These are phyloP conservation scores for Theodoxus fluviatilis DNA, from an alignment of 2,888 invertebrate genomes.

Conservation along the genomic window DNA sequence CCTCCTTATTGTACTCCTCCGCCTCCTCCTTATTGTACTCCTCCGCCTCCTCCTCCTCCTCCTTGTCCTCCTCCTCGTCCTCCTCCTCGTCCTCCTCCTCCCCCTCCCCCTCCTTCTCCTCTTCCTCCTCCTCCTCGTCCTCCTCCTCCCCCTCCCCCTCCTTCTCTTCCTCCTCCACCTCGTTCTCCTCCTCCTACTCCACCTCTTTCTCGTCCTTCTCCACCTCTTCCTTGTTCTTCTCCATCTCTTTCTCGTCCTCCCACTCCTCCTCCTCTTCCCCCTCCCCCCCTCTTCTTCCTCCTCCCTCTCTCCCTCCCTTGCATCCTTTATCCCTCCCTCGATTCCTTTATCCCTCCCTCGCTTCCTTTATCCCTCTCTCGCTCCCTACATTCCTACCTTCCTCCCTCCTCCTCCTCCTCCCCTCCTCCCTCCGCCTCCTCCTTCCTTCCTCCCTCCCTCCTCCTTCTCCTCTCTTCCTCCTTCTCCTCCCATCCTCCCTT, in stretches of 20 bases:
- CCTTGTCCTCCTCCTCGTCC: background rate
- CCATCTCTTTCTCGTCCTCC: constrained; percentile 1
- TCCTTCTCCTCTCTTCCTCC: background rate
- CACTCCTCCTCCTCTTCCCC: background rate
- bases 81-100: background rate
- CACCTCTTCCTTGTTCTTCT: background rate
- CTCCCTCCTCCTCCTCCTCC: background rate
- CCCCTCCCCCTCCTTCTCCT: background rate
- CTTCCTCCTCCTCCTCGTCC: background rate
- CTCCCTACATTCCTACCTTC: background rate
- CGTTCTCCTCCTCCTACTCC: background rate
- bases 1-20: background rate
- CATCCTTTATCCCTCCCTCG: background rate
- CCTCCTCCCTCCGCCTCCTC: background rate
- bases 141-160: background rate
- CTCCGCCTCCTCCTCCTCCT: background rate
- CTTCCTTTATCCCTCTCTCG: background rate
- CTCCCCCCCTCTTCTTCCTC: background rate
- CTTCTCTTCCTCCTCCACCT: background rate
- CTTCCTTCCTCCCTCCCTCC: background rate
- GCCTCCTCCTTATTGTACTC: background rate
- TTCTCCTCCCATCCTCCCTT: background rate
- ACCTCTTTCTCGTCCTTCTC: background rate
- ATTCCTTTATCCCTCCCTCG: background rate
- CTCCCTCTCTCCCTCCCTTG: background rate